Evolutionary conservation across 2,888 invertebrate genomes (phyloP), one percentile per base, ranked within the genome.

Genomic region (Melipona beecheii): DNA sequence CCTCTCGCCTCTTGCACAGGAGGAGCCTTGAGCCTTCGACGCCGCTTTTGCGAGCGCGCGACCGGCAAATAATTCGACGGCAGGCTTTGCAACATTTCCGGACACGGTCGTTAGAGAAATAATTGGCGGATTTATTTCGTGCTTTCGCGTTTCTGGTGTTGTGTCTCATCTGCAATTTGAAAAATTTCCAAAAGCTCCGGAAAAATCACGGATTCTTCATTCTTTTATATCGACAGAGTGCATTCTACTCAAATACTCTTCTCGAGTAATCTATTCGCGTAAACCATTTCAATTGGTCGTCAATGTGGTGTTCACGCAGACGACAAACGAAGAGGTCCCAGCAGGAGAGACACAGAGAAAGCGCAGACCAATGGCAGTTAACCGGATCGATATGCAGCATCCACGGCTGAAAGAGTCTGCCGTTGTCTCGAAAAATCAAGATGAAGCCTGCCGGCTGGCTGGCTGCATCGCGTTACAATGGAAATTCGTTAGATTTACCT

Each of bases 401-500:
- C 49, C 24, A 21, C 11, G 58, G 5, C 11, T 24, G 56, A 36
- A 71, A 24, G 58, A 21, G 19, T 21, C 27, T 21, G 6, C 17
- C 64, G 54, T 43, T 54, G 54, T n/a, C 66, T 66, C 19, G 75
- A 74, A 70, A 78, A 69, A 58, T 49, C 43, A 71, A 60, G 78
- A 78, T 21, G 52, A 69, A 56, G 49, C 54, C 66, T 24, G 65
- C 43, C 13, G 24, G 49, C n/a, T 21, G 50, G 9, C 27, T n/a
- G 52, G 70, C 78, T 76, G 80, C 66, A 71, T 76, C 68, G 75
- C 78, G 65, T 76, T 60, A 65, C 83, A 73, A 80, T 78, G 74
- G 86, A 88, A 87, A 86, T 87, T 87, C 69, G 86, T 78, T 75
- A 81, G 81, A 81, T 76, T 78, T 50, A 80, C 77, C 75, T 81